Evolutionary conservation across 1,140 invertebrate species (phyloP).

Genomic region (Thaumatotibia leucotreta): DNA sequence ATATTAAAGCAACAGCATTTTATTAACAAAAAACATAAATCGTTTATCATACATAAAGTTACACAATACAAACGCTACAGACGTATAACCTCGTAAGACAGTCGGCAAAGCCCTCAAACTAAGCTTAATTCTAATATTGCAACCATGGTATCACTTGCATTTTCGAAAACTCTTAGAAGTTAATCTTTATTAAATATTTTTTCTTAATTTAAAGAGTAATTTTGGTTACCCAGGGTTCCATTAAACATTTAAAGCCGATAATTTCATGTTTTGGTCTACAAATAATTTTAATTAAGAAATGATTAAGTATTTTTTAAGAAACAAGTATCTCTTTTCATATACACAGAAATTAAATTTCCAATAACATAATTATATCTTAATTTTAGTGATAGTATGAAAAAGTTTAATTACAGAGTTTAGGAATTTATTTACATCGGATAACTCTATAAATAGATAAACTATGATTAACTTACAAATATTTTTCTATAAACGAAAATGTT

Average conservation of each 20-base stretch:
- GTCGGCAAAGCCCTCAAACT: constrained; percentile 35
- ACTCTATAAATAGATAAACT: background rate
- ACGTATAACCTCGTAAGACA: constrained; percentile 20
- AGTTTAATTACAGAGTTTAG: background rate
- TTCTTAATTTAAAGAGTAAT: constrained; percentile 17
- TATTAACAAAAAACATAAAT: constrained; percentile 54
- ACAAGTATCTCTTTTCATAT: background rate
- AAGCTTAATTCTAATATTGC: constrained; percentile 69
- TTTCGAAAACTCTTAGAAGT: constrained; percentile 22
- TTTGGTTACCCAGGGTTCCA: constrained; percentile 8
- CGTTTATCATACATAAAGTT: constrained; percentile 26
- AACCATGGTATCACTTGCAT: constrained; percentile 69
- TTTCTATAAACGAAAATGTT: constrained; percentile 5
- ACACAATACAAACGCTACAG: constrained; percentile 20
- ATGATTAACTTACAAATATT: constrained; percentile 11
- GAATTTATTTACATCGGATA: constrained; percentile 1
- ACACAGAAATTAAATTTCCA: background rate
- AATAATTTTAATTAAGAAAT: background rate
- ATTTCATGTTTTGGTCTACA: constrained; percentile 11
- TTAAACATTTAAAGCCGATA: constrained; percentile 7
- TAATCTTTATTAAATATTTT: constrained; percentile 33
- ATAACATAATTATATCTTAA: background rate
- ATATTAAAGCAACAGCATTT: constrained; percentile 58
- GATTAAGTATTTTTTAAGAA: background rate
- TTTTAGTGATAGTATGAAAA: background rate